These are phyloP conservation scores for Cheirogaleus medius DNA, from an alignment of 2,113 vertebrate species.

Conservation along the genomic window DNA sequence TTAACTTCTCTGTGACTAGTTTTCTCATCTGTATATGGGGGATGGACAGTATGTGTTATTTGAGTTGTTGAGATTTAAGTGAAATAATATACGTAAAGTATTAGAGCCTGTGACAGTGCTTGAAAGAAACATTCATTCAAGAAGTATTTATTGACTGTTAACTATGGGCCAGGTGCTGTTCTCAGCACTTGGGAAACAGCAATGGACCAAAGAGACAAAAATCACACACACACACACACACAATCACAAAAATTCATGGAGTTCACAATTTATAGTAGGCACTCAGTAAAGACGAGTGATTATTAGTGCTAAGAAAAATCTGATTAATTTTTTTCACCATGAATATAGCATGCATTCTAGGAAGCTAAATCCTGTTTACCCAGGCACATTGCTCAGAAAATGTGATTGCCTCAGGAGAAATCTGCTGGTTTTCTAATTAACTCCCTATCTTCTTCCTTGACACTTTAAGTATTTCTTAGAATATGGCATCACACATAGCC, in stretches of 20 bases:
- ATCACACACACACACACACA: too few relatives aligned
- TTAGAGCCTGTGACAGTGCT: neutral
- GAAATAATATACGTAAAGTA: neutral
- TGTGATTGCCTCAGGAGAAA: neutral
- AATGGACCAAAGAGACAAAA: neutral
- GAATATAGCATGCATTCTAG: neutral
- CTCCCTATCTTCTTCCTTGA: neutral
- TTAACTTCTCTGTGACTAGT: neutral
- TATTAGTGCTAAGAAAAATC: neutral
- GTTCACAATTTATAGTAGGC: neutral
- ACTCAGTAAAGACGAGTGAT: neutral
- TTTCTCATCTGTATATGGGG: neutral
- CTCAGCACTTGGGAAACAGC: neutral
- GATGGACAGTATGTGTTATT: neutral
- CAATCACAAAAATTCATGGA: neutral
- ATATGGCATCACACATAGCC: neutral
- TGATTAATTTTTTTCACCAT: neutral
- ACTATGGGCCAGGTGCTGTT: neutral
- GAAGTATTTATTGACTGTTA: neutral
- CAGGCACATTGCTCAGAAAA: neutral
- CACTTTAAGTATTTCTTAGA: neutral
- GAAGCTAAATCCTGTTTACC: neutral
- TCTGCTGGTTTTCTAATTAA: neutral
- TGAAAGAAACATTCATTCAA: neutral
- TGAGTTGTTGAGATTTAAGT: neutral